A percentile compares a stretch with the other conserved stretches of the same genome.
These are phyloP conservation scores for Coptodon rendalli DNA, from an alignment of 2,113 vertebrate genomes.

Conservation along the genomic window DNA sequence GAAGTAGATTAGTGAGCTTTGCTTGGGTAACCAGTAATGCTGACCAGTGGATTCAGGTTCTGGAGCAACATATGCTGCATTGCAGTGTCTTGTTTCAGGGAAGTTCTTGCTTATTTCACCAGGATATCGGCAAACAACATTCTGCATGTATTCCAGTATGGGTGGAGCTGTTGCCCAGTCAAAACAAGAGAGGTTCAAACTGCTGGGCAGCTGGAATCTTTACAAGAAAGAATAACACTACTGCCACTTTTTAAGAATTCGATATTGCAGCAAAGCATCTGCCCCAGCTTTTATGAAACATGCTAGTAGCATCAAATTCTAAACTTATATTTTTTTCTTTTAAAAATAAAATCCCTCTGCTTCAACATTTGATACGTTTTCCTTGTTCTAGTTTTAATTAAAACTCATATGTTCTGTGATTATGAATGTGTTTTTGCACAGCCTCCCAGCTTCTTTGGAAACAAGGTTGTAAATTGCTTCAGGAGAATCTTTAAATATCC, in stretches of 20 bases:
- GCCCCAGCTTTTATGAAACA: background rate
- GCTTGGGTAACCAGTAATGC: background rate
- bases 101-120: background rate
- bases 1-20: background rate
- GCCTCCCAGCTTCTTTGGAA: background rate
- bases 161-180: background rate
- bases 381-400: background rate
- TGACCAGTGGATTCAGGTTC: background rate
- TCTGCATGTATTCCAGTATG: background rate
- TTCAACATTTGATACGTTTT: background rate
- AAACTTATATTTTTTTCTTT: background rate
- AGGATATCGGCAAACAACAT: background rate
- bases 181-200: background rate
- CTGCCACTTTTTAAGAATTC: background rate
- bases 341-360: background rate
- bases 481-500: constrained; percentile 3
- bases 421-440: background rate
- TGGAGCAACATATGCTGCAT: background rate
- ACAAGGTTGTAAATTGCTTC: background rate
- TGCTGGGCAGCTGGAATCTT: background rate
- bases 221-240: background rate
- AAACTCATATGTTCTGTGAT: background rate
- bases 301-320: background rate
- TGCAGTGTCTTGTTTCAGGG: background rate
- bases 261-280: background rate